These are phyloP conservation scores for Butorides virescens DNA, from an alignment of 2,113 vertebrate species.

Conservation along the genomic window DNA sequence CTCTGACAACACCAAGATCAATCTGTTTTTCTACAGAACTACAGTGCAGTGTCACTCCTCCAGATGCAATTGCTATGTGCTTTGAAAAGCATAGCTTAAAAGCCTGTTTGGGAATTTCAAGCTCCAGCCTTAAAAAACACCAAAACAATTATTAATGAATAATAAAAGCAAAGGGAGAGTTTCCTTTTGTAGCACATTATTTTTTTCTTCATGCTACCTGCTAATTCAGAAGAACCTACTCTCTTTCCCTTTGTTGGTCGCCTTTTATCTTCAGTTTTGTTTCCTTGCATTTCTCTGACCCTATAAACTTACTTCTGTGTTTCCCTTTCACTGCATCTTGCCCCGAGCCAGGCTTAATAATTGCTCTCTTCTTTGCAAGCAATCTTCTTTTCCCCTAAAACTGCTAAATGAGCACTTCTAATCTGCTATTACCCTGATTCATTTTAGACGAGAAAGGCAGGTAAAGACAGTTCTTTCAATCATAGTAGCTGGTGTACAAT, in stretches of 20 bases:
- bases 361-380: not conserved
- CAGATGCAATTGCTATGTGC: not conserved
- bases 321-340: not conserved
- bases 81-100: not conserved
- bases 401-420: not conserved
- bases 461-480: not conserved
- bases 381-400: not conserved
- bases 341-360: not conserved
- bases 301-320: not conserved
- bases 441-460: not conserved
- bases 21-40: not conserved
- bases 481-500: not conserved
- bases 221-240: not conserved
- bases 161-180: not conserved
- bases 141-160: not conserved
- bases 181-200: not conserved
- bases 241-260: not conserved
- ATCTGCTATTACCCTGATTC: not conserved
- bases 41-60: not conserved
- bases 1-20: not conserved
- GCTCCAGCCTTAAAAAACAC: not conserved
- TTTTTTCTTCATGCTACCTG: not conserved
- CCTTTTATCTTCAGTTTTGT: not conserved
- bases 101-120: not conserved
- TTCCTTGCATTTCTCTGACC: not conserved